Conservation (phyloP, 2,113 vertebrate genomes). For the Oncorhynchus kisutch region DNA sequence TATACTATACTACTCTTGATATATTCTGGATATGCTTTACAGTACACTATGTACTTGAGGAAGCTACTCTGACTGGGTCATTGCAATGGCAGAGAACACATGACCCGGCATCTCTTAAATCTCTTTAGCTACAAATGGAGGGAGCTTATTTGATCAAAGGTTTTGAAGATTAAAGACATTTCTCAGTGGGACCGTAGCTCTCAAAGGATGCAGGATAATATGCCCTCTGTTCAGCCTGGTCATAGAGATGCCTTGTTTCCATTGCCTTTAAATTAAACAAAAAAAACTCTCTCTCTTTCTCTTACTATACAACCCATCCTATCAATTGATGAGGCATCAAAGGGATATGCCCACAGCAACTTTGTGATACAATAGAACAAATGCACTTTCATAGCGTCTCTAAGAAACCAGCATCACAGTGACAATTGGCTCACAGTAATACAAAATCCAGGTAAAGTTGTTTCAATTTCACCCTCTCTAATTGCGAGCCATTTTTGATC, state of each 20-base stretch:
- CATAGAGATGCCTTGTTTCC: background rate
- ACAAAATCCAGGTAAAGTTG: background rate
- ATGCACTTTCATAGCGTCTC: no score
- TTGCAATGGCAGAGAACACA: conserved; percentile 1
- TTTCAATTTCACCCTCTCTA: conserved; percentile 23
- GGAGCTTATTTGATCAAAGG: conserved; percentile 31
- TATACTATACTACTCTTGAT: conserved; percentile 1
- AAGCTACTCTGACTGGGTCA: conserved; percentile 18
- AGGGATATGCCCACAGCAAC: no score
- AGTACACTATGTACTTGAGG: conserved; percentile 9
- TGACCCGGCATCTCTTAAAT: conserved; percentile 20
- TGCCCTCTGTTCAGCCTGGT: conserved; percentile 5
- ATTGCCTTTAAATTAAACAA: background rate
- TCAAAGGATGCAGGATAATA: conserved; percentile 5
- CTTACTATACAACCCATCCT: background rate
- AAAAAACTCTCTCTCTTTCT: background rate
- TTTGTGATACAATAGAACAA: no score
- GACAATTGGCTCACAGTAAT: background rate
- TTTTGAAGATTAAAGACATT: conserved; percentile 32
- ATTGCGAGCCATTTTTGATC: conserved; percentile 13
- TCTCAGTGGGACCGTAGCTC: conserved; percentile 24
- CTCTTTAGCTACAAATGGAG: conserved; percentile 18
- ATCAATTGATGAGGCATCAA: background rate
- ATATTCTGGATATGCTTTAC: background rate
- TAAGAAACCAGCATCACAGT: background rate